A percentile compares a stretch with the other conserved stretches of the same genome.
phyloP scores from a whole-genome alignment of 2,113 vertebrate species.

The Sorex araneus region DNA sequence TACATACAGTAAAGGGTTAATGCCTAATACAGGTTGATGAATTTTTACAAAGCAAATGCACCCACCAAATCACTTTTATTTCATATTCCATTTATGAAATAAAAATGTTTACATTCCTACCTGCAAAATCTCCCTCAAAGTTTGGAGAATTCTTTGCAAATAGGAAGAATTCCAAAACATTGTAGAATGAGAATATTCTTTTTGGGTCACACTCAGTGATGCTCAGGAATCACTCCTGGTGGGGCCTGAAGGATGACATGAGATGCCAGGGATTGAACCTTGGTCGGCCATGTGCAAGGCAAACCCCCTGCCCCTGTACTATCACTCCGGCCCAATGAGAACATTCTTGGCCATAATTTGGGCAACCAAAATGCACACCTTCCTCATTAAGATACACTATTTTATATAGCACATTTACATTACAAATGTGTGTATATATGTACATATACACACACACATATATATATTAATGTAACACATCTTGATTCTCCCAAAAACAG shows the following conservation, averaged over 20 bases:
- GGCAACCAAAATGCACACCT: background rate
- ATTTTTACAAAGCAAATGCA: conserved; percentile 32
- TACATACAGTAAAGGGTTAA: background rate
- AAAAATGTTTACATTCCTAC: conserved; percentile 22
- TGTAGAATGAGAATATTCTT: background rate
- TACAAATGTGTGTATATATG: too few relatives aligned
- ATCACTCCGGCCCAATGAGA: background rate
- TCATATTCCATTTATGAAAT: background rate
- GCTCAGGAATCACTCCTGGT: too few relatives aligned
- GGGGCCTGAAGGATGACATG: too few relatives aligned
- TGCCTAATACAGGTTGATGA: background rate
- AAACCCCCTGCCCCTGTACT: too few relatives aligned
- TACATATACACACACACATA: too few relatives aligned
- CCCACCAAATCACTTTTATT: background rate
- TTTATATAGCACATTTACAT: background rate
- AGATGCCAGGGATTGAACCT: too few relatives aligned
- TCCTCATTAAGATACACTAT: background rate
- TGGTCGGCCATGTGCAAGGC: too few relatives aligned
- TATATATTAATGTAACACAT: too few relatives aligned
- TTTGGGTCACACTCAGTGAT: too few relatives aligned
- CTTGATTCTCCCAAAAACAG: background rate
- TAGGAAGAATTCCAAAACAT: background rate
- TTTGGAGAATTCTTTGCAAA: background rate
- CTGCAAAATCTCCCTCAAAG: background rate
- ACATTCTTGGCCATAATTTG: background rate